Percentiles rank a stretch among this genome's conserved stretches.
These are phyloP conservation scores for Dasypolia templi DNA, from an alignment of 2,888 invertebrate species.

Conservation along the genomic window DNA sequence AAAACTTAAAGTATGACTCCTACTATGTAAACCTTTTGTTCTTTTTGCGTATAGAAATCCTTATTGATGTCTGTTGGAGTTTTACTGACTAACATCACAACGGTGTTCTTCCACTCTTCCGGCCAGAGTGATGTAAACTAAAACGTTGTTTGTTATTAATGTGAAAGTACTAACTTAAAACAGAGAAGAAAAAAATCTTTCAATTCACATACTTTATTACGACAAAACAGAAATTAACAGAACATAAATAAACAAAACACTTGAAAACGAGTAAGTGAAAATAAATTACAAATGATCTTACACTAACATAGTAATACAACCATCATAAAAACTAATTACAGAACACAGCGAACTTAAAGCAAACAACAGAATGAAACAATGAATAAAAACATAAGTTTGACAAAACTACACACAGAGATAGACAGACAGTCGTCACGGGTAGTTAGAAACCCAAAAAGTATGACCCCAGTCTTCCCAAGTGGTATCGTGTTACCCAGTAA, in stretches of 20 bases:
- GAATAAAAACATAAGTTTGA: background rate
- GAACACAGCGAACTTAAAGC: conserved; percentile 27
- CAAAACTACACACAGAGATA: conserved; percentile 17
- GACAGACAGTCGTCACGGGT: background rate
- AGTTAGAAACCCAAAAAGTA: background rate
- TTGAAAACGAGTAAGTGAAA: conserved; percentile 24
- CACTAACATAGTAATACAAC: background rate
- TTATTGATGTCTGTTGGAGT: no score
- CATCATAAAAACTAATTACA: conserved; percentile 10
- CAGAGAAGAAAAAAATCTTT: background rate
- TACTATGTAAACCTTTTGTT: no score
- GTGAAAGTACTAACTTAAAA: background rate
- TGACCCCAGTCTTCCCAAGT: background rate
- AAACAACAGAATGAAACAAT: no score
- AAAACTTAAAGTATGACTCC: no score
- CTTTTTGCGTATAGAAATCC: no score
- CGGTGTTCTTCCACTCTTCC: no score
- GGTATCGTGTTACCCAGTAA: background rate
- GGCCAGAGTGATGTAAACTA: no score
- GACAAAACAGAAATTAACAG: conserved; percentile 60
- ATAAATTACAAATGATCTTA: conserved; percentile 30
- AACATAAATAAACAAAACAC: conserved; percentile 45
- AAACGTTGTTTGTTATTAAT: background rate
- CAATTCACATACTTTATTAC: conserved; percentile 55
- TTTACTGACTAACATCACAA: no score